A percentile compares a stretch with the other conserved stretches of the same genome.
Evolutionary conservation across 2,113 vertebrate genomes (phyloP).

Genomic region (Forbesichthys agassizii): DNA sequence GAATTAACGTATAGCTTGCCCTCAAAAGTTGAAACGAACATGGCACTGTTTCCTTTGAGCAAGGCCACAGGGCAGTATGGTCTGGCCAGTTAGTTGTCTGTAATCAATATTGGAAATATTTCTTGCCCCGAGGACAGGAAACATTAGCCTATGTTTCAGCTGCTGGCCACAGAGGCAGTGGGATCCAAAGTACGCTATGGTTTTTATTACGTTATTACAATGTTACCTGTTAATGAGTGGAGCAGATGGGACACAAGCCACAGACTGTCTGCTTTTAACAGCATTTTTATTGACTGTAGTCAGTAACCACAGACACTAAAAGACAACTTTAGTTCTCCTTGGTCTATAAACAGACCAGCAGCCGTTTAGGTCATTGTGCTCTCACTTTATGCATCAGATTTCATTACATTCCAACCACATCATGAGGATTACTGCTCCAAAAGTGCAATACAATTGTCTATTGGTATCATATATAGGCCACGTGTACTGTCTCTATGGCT

Average conservation of each 20-base stretch:
- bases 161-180: not conserved
- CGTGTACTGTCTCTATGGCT: no score
- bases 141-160: constrained; percentile 10
- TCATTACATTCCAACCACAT: not conserved
- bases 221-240: not conserved
- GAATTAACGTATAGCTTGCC: constrained; percentile 1
- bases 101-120: constrained; percentile 14
- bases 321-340: not conserved
- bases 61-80: constrained; percentile 19
- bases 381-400: not conserved
- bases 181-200: not conserved
- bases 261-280: not conserved
- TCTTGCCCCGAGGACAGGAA: constrained; percentile 29
- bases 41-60: constrained; percentile 18
- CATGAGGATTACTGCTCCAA: no score
- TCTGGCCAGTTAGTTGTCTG: constrained; percentile 17
- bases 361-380: not conserved
- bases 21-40: no score
- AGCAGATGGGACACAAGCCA: not conserved
- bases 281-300: not conserved
- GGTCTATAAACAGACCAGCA: not conserved
- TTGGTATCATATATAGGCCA: no score
- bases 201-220: not conserved
- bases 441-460: no score
- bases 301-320: not conserved